Conservation (phyloP, 2,113 vertebrate species). For the Bos indicus region DNA sequence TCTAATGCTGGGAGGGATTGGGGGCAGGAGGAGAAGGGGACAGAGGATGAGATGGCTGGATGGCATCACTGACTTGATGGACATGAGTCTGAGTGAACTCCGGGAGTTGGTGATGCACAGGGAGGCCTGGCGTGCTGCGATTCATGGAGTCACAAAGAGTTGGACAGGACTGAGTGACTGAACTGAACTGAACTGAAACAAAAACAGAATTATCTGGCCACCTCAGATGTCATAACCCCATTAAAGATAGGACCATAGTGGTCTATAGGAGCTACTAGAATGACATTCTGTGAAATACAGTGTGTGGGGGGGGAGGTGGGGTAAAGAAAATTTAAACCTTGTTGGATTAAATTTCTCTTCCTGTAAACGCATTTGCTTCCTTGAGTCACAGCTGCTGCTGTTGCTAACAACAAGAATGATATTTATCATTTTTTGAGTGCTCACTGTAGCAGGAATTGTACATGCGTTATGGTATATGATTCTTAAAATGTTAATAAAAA, state of each 20-base stretch:
- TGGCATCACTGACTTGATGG: no score
- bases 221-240: background rate
- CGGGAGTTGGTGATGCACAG: no score
- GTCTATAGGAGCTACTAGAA: background rate
- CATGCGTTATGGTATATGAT: background rate
- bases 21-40: no score
- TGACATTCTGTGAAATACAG: background rate
- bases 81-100: no score
- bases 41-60: no score
- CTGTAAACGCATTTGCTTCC: background rate
- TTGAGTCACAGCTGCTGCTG: background rate
- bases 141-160: no score
- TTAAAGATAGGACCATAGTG: background rate
- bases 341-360: background rate
- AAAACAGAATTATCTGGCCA: background rate
- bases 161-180: no score
- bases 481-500: background rate
- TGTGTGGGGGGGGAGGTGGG: rapidly evolving
- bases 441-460: background rate
- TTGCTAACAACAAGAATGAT: background rate
- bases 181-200: background rate
- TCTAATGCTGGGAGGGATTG: no score
- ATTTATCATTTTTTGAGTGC: background rate
- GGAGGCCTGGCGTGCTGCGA: no score
- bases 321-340: background rate